Conservation (phyloP, 2,797 vertebrate species). For the Melanotaenia parkinsoni region DNA sequence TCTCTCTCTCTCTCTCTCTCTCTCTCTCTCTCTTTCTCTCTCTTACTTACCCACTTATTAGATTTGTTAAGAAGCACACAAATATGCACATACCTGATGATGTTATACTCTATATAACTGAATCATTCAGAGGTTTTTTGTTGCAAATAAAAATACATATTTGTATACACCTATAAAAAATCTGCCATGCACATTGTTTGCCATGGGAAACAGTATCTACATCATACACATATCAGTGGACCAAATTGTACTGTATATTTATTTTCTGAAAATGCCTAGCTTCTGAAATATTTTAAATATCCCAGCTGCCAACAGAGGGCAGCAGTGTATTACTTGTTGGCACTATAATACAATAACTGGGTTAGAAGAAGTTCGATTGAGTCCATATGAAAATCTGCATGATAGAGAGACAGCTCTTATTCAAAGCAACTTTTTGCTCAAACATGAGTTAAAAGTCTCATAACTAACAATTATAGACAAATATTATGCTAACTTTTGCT, state of each 20-base stretch:
- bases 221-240: too few relatives aligned
- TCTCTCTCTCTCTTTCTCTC: conserved; percentile 27
- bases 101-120: too few relatives aligned
- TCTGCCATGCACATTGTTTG: too few relatives aligned
- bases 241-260: too few relatives aligned
- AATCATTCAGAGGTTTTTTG: too few relatives aligned
- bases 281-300: too few relatives aligned
- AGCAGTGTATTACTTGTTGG: conserved; percentile 44
- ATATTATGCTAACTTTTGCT: neutral
- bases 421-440: neutral
- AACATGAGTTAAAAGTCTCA: neutral
- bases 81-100: too few relatives aligned
- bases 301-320: conserved; percentile 61
- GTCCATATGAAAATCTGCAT: conserved; percentile 6
- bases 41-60: neutral
- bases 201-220: too few relatives aligned
- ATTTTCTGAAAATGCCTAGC: too few relatives aligned
- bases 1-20: conserved; percentile 30
- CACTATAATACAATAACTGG: neutral
- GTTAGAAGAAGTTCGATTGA: conserved; percentile 17
- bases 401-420: neutral
- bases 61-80: too few relatives aligned
- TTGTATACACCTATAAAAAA: too few relatives aligned
- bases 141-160: too few relatives aligned
- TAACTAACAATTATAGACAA: neutral